phyloP scores from a whole-genome alignment of 2,888 invertebrate species.

The Lottia scabra region DNA sequence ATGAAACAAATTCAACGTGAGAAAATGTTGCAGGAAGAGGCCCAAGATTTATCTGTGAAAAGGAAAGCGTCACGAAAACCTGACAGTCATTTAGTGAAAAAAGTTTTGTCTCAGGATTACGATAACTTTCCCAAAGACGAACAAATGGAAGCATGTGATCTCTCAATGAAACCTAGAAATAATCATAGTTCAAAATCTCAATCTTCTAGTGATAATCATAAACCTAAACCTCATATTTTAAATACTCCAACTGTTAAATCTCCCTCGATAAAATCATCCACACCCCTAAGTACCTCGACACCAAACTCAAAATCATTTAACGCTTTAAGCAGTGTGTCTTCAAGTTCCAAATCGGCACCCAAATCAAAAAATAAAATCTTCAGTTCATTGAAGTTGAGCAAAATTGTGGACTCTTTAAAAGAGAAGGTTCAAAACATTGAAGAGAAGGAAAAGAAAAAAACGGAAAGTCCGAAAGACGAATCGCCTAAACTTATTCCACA shows the following conservation, averaged over 20 bases:
- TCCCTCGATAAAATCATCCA: slow-evolving; percentile 14
- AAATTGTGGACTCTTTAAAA: slow-evolving; percentile 57
- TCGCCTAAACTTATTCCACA: not conserved
- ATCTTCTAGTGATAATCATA: not conserved
- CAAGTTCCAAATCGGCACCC: not conserved
- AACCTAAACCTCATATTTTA: not conserved
- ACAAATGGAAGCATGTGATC: slow-evolving; percentile 55
- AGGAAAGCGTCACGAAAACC: slow-evolving; percentile 23
- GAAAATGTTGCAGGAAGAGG: slow-evolving; percentile 37
- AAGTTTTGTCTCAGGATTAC: not conserved
- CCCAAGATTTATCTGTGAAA: slow-evolving; percentile 55
- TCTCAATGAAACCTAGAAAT: slow-evolving; percentile 52
- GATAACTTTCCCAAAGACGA: slow-evolving; percentile 1
- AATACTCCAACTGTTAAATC: slow-evolving; percentile 1
- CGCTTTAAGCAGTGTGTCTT: slow-evolving; percentile 5
- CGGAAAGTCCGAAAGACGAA: slow-evolving; percentile 17
- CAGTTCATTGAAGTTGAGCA: slow-evolving; percentile 53
- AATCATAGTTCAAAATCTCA: slow-evolving; percentile 8
- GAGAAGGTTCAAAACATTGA: slow-evolving; percentile 59
- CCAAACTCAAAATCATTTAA: not conserved
- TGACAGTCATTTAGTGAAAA: slow-evolving; percentile 6
- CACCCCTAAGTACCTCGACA: slow-evolving; percentile 4
- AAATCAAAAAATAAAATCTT: slow-evolving; percentile 53
- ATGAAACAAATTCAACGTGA: slow-evolving; percentile 10
- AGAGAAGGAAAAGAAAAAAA: slow-evolving; percentile 34